Evolutionary conservation across 2,888 invertebrate genomes (phyloP).

Genomic region (Protophormia terraenovae): DNA sequence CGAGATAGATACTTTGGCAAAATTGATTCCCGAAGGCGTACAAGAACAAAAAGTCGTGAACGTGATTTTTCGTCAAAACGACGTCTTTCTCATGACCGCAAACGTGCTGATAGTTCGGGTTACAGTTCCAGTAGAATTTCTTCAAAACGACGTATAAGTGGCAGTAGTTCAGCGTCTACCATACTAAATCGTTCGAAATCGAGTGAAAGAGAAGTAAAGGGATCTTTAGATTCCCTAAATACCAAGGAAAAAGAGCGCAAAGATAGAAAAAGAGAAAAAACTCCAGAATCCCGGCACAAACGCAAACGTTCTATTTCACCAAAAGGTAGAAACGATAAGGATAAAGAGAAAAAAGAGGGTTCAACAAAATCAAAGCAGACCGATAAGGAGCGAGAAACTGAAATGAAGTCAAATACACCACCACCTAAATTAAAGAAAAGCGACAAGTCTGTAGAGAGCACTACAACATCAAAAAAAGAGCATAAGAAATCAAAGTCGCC

Average conservation of each 20-base stretch:
- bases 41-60: conserved; percentile 61
- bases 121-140: conserved; percentile 54
- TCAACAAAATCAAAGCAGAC: neutral
- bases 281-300: conserved; percentile 14
- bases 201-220: conserved; percentile 38
- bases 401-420: conserved; percentile 36
- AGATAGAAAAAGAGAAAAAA: conserved; percentile 14
- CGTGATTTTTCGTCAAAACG: conserved; percentile 32
- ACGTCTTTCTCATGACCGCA: conserved; percentile 38
- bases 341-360: neutral
- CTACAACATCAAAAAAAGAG: neutral
- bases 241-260: conserved; percentile 36
- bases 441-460: neutral
- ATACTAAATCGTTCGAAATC: conserved; percentile 58
- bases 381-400: conserved; percentile 11
- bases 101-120: conserved; percentile 45
- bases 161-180: conserved; percentile 27
- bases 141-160: conserved; percentile 48
- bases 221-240: conserved; percentile 20
- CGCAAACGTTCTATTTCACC: conserved; percentile 42
- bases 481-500: conserved; percentile 59
- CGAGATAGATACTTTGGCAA: conserved; percentile 56
- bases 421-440: conserved; percentile 27
- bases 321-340: conserved; percentile 26
- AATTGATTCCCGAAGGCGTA: conserved; percentile 46